Base-by-base conservation (phyloP, 2,113 vertebrate species). In the Isichthys henryi region DNA sequence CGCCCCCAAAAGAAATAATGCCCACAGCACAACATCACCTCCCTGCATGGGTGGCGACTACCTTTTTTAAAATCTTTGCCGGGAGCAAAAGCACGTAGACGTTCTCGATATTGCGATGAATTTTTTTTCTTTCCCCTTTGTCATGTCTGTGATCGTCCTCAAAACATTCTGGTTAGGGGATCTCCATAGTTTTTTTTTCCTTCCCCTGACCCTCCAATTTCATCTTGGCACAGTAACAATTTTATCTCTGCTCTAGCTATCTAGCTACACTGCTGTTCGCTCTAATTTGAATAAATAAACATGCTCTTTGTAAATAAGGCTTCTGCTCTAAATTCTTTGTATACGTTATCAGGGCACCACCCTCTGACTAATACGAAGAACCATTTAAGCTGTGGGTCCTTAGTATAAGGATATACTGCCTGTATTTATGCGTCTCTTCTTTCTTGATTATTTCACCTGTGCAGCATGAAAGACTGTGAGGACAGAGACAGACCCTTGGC, bases 281-380 rank as follows among this genome's bases (percentile, higher is more conserved):
- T 45, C 17, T 84, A n/a, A 84, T 84, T 84, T 46, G 39, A 84
- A 84, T 84, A 84, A 84, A 84, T 48, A 84, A 84, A 84, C 82
- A 84, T n/a, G 21, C 43, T 85, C 23, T 86, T 52, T 52, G 50
- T 53, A 87, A 53, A 53, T 56, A 87, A 87, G 35, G 13, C 27
- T 10, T 56, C 31, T 87, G 85, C 50, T 4, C 50, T 87, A 53
- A 35, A 53, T 53, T 87, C 85, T 87, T 87, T 56, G 85, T 35
- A 56, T 87, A 53, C 10, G 85, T 53, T 87, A 87, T 49, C 48
- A 87, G 27, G 13, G 27, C 85, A 52, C 50, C 49, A 35, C 43
- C 82, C 85, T 35, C 48, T 56, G 27, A 87, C 85, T 53, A 87
- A 35, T 53, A n/a, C 35, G 50, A 50, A 87, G 50, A 87, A 52